phyloP scores from a whole-genome alignment of 2,888 invertebrate genomes.

The Willowsia nigromaculata region DNA sequence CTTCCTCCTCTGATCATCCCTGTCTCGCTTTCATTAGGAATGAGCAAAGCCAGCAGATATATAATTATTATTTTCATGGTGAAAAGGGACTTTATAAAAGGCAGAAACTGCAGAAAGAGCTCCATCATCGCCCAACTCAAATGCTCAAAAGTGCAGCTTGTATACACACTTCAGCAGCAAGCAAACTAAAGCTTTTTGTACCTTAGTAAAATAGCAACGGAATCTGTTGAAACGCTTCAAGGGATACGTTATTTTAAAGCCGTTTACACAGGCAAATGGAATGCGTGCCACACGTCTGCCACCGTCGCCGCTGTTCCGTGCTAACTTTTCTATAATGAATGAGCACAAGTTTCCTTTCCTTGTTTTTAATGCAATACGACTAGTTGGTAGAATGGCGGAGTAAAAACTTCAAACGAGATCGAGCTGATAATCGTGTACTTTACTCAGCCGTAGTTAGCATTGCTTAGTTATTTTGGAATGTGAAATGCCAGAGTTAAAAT shows the following conservation, averaged over 20 bases:
- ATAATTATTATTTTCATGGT: background rate
- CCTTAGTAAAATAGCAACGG: background rate
- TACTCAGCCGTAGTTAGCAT: background rate
- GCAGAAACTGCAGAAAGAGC: too few species aligned
- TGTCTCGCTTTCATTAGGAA: background rate
- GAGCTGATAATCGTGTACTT: background rate
- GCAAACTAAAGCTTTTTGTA: background rate
- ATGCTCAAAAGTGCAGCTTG: background rate
- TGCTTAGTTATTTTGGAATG: background rate
- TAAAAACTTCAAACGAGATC: background rate
- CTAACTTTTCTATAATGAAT: background rate
- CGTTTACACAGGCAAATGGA: background rate
- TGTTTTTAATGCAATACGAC: background rate
- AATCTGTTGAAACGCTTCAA: slow-evolving; percentile 24
- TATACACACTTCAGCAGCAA: background rate
- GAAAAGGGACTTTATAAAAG: background rate
- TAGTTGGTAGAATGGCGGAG: background rate
- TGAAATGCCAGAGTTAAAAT: background rate
- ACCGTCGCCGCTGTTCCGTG: background rate
- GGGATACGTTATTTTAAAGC: slow-evolving; percentile 35
- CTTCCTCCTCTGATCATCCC: background rate
- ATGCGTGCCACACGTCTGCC: background rate
- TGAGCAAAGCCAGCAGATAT: background rate
- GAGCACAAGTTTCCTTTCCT: background rate
- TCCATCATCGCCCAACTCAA: background rate